phyloP scores from a whole-genome alignment of 92 coral and sea anemone genomes.

The Siderastrea radians region DNA sequence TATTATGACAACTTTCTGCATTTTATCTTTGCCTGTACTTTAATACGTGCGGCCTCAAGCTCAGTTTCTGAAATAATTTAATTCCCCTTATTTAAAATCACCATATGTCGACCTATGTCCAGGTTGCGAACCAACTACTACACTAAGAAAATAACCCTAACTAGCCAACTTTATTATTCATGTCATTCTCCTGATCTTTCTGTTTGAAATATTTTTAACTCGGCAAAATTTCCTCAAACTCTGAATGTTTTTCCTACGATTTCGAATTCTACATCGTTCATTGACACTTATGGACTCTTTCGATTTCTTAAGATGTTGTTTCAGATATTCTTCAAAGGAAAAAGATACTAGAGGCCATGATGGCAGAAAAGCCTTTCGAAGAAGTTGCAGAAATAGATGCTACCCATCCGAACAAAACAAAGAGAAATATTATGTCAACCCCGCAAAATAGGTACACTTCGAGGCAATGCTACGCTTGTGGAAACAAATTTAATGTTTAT shows the following conservation, averaged over 20 bases:
- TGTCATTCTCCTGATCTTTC: too few relatives aligned
- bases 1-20: too few relatives aligned
- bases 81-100: too few relatives aligned
- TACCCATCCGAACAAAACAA: not conserved
- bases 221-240: not conserved
- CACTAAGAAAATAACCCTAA: too few relatives aligned
- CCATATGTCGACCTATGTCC: too few relatives aligned
- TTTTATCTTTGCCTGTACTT: too few relatives aligned
- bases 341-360: not conserved
- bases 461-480: not conserved
- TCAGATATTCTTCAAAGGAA: slow-evolving; percentile 24
- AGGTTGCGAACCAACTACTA: too few relatives aligned
- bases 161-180: too few relatives aligned
- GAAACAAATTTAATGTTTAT: too few relatives aligned
- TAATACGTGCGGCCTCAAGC: too few relatives aligned
- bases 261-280: not conserved
- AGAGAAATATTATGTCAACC: not conserved
- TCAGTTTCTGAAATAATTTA: too few relatives aligned
- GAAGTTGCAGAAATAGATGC: not conserved
- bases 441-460: not conserved
- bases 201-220: not conserved
- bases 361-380: not conserved
- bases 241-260: too few relatives aligned
- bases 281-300: not conserved
- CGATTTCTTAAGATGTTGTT: not conserved